Conservation (phyloP, 2,888 invertebrate genomes). For the Diaprepes abbreviatus region DNA sequence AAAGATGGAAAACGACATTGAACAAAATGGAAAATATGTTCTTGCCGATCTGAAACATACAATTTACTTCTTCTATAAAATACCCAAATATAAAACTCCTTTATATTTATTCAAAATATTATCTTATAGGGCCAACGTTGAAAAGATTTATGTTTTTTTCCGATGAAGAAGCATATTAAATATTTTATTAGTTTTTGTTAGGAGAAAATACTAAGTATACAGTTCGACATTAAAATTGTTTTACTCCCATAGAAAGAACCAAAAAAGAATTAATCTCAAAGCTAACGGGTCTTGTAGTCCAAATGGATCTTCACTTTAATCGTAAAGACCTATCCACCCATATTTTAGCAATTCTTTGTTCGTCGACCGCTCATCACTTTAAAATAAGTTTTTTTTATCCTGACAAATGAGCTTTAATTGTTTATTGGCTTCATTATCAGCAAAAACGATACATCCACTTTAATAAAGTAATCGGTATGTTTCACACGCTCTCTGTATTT, state of each 20-base stretch:
- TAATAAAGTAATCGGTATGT: constrained; percentile 58
- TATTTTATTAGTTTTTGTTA: too few species aligned
- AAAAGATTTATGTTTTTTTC: too few species aligned
- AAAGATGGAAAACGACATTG: too few species aligned
- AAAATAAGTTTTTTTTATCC: neutral
- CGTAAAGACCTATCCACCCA: constrained; percentile 6
- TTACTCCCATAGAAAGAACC: neutral
- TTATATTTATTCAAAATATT: too few species aligned
- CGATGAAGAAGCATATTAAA: too few species aligned
- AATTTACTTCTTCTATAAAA: too few species aligned
- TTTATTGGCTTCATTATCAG: constrained; percentile 7
- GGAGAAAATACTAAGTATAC: too few species aligned
- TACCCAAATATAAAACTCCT: too few species aligned
- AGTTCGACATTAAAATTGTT: neutral
- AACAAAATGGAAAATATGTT: too few species aligned
- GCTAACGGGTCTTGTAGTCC: neutral
- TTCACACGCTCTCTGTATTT: constrained; percentile 57
- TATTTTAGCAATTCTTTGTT: constrained; percentile 8
- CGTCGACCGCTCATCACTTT: neutral
- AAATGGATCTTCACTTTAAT: neutral
- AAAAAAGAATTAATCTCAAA: neutral
- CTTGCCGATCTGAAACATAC: too few species aligned
- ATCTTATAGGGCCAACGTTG: too few species aligned
- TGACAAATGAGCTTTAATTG: constrained; percentile 12
- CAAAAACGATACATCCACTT: constrained; percentile 33